Percentiles rank a stretch among this genome's conserved stretches.
phyloP scores from a whole-genome alignment of 1,140 invertebrate species.

The Camponotus vicinus region DNA sequence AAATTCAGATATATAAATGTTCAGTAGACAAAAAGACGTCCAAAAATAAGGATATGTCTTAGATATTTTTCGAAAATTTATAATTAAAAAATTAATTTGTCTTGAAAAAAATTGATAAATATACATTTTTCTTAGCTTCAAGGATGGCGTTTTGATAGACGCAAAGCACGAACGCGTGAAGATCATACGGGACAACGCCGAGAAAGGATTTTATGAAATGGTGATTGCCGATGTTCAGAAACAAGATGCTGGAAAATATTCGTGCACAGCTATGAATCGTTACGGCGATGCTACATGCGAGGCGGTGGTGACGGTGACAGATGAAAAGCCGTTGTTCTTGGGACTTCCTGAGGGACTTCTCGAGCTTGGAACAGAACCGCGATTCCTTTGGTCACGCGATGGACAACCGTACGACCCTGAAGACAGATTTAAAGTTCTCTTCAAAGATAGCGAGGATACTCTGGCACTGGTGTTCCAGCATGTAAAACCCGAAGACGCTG shows the following conservation, averaged over 20 bases:
- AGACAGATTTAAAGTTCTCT: conserved; percentile 97
- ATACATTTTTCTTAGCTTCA: conserved; percentile 89
- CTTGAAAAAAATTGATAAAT: conserved; percentile 8
- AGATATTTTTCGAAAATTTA: background rate
- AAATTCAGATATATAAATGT: background rate
- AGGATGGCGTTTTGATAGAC: conserved; percentile 92
- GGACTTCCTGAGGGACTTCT: conserved; percentile 90
- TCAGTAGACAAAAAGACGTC: background rate
- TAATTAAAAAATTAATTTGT: background rate
- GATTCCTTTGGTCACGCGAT: conserved; percentile 96
- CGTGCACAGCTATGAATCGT: conserved; percentile 94
- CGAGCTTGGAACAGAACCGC: conserved; percentile 92
- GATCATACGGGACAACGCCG: conserved; percentile 91
- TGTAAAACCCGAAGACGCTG: conserved; percentile 96
- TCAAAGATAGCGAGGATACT: conserved; percentile 97
- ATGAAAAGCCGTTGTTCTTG: conserved; percentile 93
- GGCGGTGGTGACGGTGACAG: conserved; percentile 93
- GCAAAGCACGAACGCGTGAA: conserved; percentile 90
- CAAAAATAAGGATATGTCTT: background rate
- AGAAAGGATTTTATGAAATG: conserved; percentile 95
- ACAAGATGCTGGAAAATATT: conserved; percentile 95
- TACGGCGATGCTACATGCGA: conserved; percentile 92
- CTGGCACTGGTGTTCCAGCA: conserved; percentile 97
- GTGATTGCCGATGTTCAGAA: conserved; percentile 94
- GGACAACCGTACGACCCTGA: conserved; percentile 96